Percentiles rank a stretch among this genome's conserved stretches.
Evolutionary conservation across 2,797 vertebrate genomes (phyloP).

Genomic region (Acanthornis magna): DNA sequence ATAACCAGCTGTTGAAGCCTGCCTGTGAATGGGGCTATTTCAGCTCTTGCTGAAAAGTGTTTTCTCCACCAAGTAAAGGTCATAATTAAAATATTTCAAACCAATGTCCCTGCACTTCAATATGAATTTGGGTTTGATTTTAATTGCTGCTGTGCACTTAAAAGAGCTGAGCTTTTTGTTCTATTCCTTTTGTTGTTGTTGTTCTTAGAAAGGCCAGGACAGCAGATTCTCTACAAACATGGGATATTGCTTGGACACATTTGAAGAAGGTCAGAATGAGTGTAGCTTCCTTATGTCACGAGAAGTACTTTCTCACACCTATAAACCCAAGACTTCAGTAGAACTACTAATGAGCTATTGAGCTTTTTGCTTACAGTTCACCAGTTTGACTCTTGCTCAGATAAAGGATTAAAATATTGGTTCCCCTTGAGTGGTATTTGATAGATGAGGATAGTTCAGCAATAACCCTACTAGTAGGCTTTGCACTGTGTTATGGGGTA

Average conservation of each 20-base stretch:
- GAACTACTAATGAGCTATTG: not conserved
- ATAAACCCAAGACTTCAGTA: not conserved
- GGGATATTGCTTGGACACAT: not conserved
- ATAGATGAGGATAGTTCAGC: not conserved
- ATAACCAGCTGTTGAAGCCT: not conserved
- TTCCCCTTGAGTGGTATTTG: not conserved
- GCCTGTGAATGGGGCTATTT: not conserved
- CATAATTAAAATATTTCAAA: conserved; percentile 5
- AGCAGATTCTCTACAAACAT: not conserved
- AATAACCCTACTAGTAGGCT: not conserved
- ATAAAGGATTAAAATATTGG: not conserved
- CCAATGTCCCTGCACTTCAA: not conserved
- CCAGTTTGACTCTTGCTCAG: not conserved
- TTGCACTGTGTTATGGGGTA: not conserved
- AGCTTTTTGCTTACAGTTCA: not conserved
- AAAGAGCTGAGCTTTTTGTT: not conserved
- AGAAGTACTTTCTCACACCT: not conserved
- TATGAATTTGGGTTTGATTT: not conserved
- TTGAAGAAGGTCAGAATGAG: not conserved
- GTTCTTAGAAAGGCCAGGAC: not conserved
- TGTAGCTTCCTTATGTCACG: not conserved
- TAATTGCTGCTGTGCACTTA: not conserved
- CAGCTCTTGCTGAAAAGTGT: not conserved
- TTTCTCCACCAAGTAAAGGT: not conserved
- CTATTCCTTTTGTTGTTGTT: too few relatives aligned